Evolutionary conservation across 1,140 invertebrate genomes (phyloP), one percentile per base, ranked within the genome.

Genomic region (Aricia agestis): DNA sequence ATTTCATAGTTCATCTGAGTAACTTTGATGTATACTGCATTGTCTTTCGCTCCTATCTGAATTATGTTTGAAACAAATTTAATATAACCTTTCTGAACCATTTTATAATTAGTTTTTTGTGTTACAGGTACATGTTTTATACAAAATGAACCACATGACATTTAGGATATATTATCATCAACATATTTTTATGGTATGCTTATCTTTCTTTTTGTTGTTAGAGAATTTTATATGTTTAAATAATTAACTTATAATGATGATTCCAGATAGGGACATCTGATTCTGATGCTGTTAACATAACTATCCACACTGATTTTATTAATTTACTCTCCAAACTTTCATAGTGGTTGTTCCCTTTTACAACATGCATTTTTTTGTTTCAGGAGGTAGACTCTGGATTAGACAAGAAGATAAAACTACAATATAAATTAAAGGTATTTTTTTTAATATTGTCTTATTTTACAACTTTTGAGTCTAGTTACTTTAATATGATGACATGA

Each of bases 221-320:
- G 18, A 69, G 36, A 17, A 19, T 61, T 71, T 58, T 19, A 9
- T 7, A 9, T 42, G 6, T 3, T 52, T 52, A 11, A 13, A 52
- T 52, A 2, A 36, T 36, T n/a, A n/a, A n/a, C n/a, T n/a, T 36
- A 36, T 17, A 59, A 83, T 89, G 85, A 89, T 89, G 87, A 89
- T 78, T 72, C 79, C 59, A 82, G 87, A 89, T 89, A 87, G 87
- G 87, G 87, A 89, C 85, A 89, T 87, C 87, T 87, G 84, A 89
- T 74, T 67, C 81, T 84, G 80, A 81, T 86, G 82, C 78, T 86
- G 84, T 86, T 80, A 81, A 78, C 70, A 84, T 84, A 83, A 86
- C 84, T 84, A 84, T 86, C 84, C 67, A 71, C 65, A 82, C 83
- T 85, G 83, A 85, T 72, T 73, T 42, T 41, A 19, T 32, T 52